Conservation (phyloP, 53 echinoderm and acorn worm species). For the Henricia sp. region DNA sequence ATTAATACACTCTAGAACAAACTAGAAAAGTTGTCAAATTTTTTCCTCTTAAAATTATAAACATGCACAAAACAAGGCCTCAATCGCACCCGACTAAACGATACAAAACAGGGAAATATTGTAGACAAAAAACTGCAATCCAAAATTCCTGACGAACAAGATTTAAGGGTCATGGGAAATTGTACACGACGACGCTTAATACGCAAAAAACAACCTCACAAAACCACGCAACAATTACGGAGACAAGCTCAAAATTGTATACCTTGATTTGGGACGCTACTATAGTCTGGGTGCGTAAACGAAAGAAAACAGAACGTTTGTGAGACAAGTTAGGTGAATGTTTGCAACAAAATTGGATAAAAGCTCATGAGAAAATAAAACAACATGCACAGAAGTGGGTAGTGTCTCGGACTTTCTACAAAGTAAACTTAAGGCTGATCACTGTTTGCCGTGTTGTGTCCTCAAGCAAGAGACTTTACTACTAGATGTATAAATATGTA, state of each 20-base stretch:
- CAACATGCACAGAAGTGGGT: too few species aligned
- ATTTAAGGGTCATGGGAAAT: background rate
- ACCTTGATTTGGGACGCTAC: constrained; percentile 54
- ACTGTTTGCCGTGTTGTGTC: too few species aligned
- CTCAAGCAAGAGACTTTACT: too few species aligned
- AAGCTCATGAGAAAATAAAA: background rate
- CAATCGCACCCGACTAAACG: background rate
- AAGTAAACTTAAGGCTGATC: too few species aligned
- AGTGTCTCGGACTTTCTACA: too few species aligned
- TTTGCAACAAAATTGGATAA: constrained; percentile 8
- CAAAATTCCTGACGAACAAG: too few species aligned
- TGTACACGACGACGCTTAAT: background rate
- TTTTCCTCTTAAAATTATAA: background rate
- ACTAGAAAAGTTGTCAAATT: too few species aligned
- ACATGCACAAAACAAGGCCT: background rate
- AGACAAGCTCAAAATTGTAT: too few species aligned
- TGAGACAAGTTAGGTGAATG: background rate
- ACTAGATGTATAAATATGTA: too few species aligned
- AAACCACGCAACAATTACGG: background rate
- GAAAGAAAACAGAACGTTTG: constrained; percentile 18
- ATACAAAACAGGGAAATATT: too few species aligned
- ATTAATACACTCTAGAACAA: too few species aligned
- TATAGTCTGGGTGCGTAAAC: constrained; percentile 33
- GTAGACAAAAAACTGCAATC: too few species aligned
- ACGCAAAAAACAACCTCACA: background rate